A percentile compares a stretch with the other conserved stretches of the same genome.
phyloP scores from a whole-genome alignment of 2,888 invertebrate genomes.

The Blastobasis adustella region DNA sequence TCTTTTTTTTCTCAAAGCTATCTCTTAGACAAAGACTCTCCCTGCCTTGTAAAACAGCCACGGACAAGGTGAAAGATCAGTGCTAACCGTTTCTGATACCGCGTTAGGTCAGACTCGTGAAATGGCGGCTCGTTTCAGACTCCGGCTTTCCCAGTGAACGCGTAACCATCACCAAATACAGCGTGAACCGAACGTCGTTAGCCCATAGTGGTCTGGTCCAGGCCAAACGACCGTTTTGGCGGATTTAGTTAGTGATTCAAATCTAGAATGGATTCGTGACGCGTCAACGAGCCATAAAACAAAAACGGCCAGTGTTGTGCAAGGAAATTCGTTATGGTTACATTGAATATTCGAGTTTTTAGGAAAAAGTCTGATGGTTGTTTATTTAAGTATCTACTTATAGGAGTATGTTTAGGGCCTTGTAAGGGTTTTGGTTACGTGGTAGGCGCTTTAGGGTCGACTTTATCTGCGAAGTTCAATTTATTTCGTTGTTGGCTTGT shows the following conservation, averaged over 20 bases:
- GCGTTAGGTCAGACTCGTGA: conserved; percentile 4
- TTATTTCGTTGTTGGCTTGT: no score
- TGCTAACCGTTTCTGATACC: background rate
- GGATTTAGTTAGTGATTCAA: background rate
- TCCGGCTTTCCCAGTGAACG: background rate
- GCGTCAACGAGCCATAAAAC: background rate
- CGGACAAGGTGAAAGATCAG: conserved; percentile 1
- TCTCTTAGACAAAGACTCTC: no score
- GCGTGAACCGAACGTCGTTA: background rate
- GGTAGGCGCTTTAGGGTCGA: no score
- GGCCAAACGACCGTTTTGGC: background rate
- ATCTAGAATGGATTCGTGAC: background rate
- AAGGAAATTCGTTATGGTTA: no score
- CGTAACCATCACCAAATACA: background rate
- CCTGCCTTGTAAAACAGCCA: no score
- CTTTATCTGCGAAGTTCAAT: no score
- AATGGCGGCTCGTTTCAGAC: conserved; percentile 1
- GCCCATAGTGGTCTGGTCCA: background rate
- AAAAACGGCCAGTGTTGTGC: background rate
- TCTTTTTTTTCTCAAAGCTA: no score
- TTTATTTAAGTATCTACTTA: no score
- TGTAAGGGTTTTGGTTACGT: no score
- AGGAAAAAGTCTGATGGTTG: no score
- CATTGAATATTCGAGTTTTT: no score
- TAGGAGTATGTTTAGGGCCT: no score